These are phyloP conservation scores for Heterohyrax brucei DNA, from an alignment of 2,797 vertebrate genomes.

Conservation along the genomic window DNA sequence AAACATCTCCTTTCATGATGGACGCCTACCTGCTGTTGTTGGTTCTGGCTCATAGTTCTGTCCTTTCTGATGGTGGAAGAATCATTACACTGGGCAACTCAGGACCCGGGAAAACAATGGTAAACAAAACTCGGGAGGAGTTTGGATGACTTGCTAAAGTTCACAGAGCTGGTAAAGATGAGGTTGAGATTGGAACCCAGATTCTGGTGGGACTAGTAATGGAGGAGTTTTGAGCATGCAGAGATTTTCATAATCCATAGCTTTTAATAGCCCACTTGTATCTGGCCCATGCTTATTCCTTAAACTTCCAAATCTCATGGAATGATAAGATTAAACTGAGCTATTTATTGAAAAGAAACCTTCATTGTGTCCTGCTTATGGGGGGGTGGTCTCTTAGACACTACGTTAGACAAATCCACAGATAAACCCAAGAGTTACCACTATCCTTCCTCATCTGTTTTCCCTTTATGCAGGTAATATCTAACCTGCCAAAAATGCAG, in stretches of 20 bases:
- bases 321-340: background rate
- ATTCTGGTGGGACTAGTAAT: background rate
- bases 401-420: background rate
- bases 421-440: background rate
- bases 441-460: constrained; percentile 7
- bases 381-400: background rate
- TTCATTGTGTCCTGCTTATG: background rate
- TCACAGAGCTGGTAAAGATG: background rate
- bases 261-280: background rate
- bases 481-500: background rate
- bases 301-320: background rate
- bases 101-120: background rate
- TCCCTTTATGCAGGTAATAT: background rate
- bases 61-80: background rate
- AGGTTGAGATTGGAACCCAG: background rate
- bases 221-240: background rate
- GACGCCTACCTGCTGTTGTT: background rate
- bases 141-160: background rate
- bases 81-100: accelerated
- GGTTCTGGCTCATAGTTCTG: background rate
- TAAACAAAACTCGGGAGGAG: background rate
- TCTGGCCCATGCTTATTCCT: background rate
- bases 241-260: background rate
- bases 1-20: background rate
- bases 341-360: background rate